Base-by-base conservation (phyloP, 2,113 vertebrate genomes). In the Irena cyanogastra region DNA sequence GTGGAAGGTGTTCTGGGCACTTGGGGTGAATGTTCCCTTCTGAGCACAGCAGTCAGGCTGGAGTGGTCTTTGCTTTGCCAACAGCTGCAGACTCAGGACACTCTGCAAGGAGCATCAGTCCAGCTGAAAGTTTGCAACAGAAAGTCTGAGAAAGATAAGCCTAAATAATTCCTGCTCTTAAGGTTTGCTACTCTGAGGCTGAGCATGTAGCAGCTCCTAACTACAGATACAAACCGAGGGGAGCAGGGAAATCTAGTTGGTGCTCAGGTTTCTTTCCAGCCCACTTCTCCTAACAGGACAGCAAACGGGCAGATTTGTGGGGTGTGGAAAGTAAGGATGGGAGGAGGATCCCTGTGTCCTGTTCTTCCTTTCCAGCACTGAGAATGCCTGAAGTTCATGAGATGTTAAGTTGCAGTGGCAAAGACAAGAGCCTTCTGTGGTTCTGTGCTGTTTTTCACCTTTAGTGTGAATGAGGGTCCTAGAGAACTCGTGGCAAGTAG, bases 231-330 rank as follows among this genome's bases (percentile, higher is more conserved):
- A 44, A 77, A 54, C 19, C 2, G 16, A 88, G 31, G 37, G 16
- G 10, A 83, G 63, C 44, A 53, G 37, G n/a, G 54, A 33, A 69
- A 47, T 12, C 26, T 4, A 44, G 11, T 35, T 60, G 74, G 10
- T 2, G 4, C 10, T 23, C 3, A 7, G 16, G 10, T 59, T 65
- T 2, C 10, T n/a, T 76, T 45, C 39, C 42, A 68, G 33, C 10
- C 16, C 7, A 3, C 52, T 83, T 44, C 26, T 90, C 18, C n/a
- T 60, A 56, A 10, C 13, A 47, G 79, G 54, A 33, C 50, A 83
- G 50, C 28, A 49, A 61, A 24, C 0, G 1, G 45, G 14, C 42
- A 75, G 56, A 8, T 4, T 13, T 52, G 1, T 11, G 15, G 5
- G 9, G 6, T 47, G 5, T 9, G 18, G 33, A 30, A 52, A 5